A percentile compares a stretch with the other conserved stretches of the same genome.
Conservation (phyloP, 2,888 invertebrate species). For the Onchidella celtica region DNA sequence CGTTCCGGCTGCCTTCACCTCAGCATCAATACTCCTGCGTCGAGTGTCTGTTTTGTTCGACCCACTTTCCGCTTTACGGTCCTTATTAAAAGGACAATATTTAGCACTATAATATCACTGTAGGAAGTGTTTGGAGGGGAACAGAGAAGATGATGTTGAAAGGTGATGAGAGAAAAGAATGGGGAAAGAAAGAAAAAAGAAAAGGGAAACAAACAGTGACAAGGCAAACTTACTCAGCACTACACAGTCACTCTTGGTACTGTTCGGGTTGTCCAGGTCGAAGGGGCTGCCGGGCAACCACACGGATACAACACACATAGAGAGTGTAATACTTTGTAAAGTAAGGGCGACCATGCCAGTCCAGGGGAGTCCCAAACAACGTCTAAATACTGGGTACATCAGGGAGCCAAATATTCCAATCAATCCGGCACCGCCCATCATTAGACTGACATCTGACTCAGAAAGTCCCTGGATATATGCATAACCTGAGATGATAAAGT, state of each 20-base stretch:
- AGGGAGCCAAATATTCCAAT: conserved; percentile 81
- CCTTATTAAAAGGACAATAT: too few relatives aligned
- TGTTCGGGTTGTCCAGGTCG: conserved; percentile 59
- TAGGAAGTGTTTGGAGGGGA: too few relatives aligned
- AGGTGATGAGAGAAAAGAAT: too few relatives aligned
- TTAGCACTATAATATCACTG: too few relatives aligned
- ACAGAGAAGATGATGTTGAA: too few relatives aligned
- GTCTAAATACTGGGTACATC: conserved; percentile 80
- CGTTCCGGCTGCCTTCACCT: too few relatives aligned
- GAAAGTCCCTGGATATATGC: conserved; percentile 79
- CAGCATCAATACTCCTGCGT: too few relatives aligned
- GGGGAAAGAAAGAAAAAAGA: too few relatives aligned
- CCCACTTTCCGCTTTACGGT: too few relatives aligned
- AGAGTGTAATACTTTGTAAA: conserved; percentile 74
- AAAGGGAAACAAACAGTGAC: too few relatives aligned
- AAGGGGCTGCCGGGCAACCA: conserved; percentile 82
- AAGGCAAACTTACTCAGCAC: too few relatives aligned
- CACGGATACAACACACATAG: conserved; percentile 80
- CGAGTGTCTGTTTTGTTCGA: too few relatives aligned
- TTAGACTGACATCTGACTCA: conserved; percentile 79
- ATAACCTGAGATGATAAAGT: conserved; percentile 22
- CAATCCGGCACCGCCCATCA: conserved; percentile 80
- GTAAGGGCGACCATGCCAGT: conserved; percentile 77
- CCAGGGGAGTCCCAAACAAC: conserved; percentile 73
- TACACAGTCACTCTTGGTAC: neutral